Percentiles rank a stretch among this genome's conserved stretches.
These are phyloP conservation scores for Microtus ochrogaster DNA, from an alignment of 2,113 vertebrate species.

Conservation along the genomic window DNA sequence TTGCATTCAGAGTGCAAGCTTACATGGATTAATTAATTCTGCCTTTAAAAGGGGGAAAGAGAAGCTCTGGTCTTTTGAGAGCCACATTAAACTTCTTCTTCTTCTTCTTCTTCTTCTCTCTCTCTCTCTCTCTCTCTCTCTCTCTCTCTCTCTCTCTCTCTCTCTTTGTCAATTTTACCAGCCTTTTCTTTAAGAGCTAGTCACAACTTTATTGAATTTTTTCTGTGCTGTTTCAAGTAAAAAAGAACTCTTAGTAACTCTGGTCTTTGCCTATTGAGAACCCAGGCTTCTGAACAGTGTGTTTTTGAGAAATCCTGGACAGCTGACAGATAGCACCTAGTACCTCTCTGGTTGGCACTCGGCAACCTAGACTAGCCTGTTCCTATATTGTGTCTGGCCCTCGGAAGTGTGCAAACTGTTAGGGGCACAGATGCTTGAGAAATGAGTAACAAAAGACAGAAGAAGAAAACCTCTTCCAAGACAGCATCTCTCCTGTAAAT, in stretches of 20 bases:
- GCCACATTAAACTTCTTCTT: constrained; percentile 75
- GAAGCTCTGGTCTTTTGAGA: constrained; percentile 70
- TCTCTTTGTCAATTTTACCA: constrained; percentile 66
- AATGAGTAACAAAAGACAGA: constrained; percentile 29
- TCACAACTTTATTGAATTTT: constrained; percentile 70
- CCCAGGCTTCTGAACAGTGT: constrained; percentile 48
- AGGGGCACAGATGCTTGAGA: constrained; percentile 12
- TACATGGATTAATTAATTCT: constrained; percentile 79
- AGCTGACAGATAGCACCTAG: not conserved
- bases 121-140: not conserved
- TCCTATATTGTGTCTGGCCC: not conserved
- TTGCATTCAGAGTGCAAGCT: constrained; percentile 67
- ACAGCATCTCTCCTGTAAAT: not conserved
- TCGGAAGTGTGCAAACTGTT: not conserved
- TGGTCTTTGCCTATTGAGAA: constrained; percentile 20
- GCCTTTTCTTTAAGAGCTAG: constrained; percentile 45
- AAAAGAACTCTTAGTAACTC: constrained; percentile 67
- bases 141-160: not conserved
- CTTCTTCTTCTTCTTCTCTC: too few species aligned
- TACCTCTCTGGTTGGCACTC: not conserved
- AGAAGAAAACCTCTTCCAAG: not conserved
- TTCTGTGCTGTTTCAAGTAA: constrained; percentile 69
- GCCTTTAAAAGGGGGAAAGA: constrained; percentile 64
- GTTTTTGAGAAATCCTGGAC: constrained; percentile 44
- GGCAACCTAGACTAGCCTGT: not conserved